phyloP scores from a whole-genome alignment of 1,140 invertebrate species.

The Hylaeus anthracinus region DNA sequence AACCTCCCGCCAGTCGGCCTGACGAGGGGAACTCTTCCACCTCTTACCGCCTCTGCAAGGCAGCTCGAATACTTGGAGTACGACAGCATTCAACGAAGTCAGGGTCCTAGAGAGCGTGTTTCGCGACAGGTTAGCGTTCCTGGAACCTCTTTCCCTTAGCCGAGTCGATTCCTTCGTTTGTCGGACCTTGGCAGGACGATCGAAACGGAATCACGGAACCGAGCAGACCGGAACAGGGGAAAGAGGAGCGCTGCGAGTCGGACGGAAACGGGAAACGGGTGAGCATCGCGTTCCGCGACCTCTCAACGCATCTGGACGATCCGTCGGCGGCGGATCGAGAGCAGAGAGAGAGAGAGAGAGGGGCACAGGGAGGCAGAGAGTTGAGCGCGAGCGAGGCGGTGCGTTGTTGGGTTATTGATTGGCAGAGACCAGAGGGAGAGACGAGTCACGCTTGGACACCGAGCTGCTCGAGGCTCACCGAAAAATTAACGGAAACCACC shows the following conservation, averaged over 20 bases:
- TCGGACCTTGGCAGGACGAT: conserved; percentile 16
- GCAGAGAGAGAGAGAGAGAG: not conserved
- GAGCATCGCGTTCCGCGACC: not conserved
- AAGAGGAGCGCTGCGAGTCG: not conserved
- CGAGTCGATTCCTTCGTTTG: no score
- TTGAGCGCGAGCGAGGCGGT: conserved; percentile 59
- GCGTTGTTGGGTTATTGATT: conserved; percentile 74
- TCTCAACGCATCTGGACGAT: conserved; percentile 1
- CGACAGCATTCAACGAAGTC: no score
- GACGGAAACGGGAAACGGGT: conserved; percentile 24
- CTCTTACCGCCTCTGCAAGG: no score
- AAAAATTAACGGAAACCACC: not conserved
- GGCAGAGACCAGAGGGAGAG: conserved; percentile 65
- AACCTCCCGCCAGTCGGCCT: no score
- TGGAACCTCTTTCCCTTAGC: no score
- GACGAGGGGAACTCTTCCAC: no score
- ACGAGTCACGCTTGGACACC: conserved; percentile 52
- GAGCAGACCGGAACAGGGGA: conserved; percentile 10
- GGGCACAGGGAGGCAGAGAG: conserved; percentile 38
- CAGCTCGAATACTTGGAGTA: no score
- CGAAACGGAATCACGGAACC: conserved; percentile 19
- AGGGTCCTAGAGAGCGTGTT: no score
- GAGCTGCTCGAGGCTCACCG: not conserved
- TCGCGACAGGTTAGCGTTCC: no score
- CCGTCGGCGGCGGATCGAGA: conserved; percentile 11